A percentile compares a stretch with the other conserved stretches of the same genome.
Conservation (phyloP, 2,113 vertebrate genomes). For the Dipodomys ordii region DNA sequence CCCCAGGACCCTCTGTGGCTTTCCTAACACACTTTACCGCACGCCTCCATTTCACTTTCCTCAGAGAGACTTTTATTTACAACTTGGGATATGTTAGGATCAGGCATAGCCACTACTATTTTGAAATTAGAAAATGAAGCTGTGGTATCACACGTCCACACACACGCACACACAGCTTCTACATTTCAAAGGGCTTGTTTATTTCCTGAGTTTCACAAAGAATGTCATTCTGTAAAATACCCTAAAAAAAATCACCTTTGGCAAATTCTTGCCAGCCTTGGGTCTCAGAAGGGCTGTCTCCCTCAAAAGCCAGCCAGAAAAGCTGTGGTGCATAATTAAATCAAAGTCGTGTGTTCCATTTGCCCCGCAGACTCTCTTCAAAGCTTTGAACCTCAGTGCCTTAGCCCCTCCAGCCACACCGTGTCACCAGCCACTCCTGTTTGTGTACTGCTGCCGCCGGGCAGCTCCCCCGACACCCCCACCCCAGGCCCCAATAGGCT, state of each 20-base stretch:
- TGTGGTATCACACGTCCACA: background rate
- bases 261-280: conserved; percentile 73
- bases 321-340: conserved; percentile 67
- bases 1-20: background rate
- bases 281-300: conserved; percentile 51
- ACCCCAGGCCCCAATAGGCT: background rate
- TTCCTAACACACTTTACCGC: background rate
- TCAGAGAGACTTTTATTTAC: background rate
- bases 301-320: conserved; percentile 57
- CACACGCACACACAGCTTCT: background rate
- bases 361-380: conserved; percentile 39
- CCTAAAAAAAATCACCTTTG: conserved; percentile 77
- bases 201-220: conserved; percentile 71
- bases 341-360: conserved; percentile 68
- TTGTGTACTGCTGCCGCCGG: conserved; percentile 63
- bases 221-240: conserved; percentile 67
- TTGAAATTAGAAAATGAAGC: conserved; percentile 65
- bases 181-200: conserved; percentile 72
- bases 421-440: conserved; percentile 69
- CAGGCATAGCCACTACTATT: conserved; percentile 28
- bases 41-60: conserved; percentile 1
- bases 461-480: conserved; percentile 9
- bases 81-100: conserved; percentile 17
- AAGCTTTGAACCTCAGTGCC: conserved; percentile 61
- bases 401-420: conserved; percentile 54